These are phyloP conservation scores for Sarcophilus harrisii DNA, from an alignment of 2,797 vertebrate species.

Conservation along the genomic window DNA sequence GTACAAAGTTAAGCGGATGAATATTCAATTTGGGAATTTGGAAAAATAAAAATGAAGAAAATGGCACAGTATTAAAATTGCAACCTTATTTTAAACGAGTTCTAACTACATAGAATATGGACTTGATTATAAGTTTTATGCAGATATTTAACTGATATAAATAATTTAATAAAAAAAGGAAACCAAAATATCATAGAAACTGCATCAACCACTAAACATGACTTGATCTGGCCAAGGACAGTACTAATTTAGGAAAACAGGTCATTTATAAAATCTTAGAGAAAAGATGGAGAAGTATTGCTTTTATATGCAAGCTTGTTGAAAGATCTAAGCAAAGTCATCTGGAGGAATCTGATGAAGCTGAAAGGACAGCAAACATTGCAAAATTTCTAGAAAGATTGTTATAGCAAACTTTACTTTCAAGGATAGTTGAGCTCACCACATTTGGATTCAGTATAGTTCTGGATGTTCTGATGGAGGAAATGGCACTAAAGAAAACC, in stretches of 20 bases:
- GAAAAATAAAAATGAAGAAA: not conserved
- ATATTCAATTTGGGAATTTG: not conserved
- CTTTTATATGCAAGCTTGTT: not conserved
- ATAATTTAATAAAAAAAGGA: not conserved
- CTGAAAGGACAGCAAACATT: not conserved
- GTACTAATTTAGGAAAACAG: not conserved
- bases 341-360: not conserved
- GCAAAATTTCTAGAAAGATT: not conserved
- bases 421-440: not conserved
- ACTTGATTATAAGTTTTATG: not conserved
- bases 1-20: not conserved
- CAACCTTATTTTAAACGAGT: not conserved
- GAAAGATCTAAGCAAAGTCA: not conserved
- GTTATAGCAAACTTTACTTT: not conserved
- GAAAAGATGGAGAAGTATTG: not conserved
- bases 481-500: not conserved
- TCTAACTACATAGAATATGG: not conserved
- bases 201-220: not conserved
- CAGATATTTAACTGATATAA: not conserved
- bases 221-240: not conserved
- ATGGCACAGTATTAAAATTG: not conserved
- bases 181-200: not conserved
- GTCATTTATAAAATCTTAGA: not conserved
- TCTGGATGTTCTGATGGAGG: not conserved
- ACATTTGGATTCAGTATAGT: not conserved